Evolutionary conservation across 2,888 invertebrate species (phyloP), one percentile per base, ranked within the genome.

Genomic region (Harpalus rufipes): DNA sequence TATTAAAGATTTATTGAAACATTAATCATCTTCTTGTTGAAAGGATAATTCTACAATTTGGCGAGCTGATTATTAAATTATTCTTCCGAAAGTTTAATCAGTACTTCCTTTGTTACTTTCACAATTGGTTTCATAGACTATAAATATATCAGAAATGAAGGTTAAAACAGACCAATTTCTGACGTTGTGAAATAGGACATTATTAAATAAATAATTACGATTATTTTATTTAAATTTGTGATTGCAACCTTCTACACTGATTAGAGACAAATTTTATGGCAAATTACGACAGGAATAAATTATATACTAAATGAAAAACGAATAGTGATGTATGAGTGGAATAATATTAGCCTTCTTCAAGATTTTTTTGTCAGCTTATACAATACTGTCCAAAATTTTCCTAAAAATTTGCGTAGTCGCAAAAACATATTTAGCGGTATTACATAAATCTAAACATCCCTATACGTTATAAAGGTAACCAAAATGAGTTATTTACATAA

Each of bases 251-350:
- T 51, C 44, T 6, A 51, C 0, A 12, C 44, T 51, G 44, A 51
- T 51, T 51, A 51, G 44, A 44, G 44, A 51, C 44, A 51, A 51
- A 51, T 10, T 51, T 51, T 51, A 51, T 51, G 44, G 44, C 44
- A 5, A 32, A 32, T 32, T 32, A 6, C 32, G 5, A 32, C 32
- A 51, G 2, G 6, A 51, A 51, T 51, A 51, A 51, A 51, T 51
- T 51, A 51, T 32, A 32, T 5, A 32, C 32, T 5, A 32, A 32
- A 32, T 5, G 32, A 5, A 32, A 32, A 32, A 32, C 32, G 5
- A 32, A 32, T 32, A 32, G 6, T 32, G 32, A 32, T 21, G 5
- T 32, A 32, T 32, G 32, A 32, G 32, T 32, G 32, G 32, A 32
- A 32, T 32, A 32, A 25, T 63, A 25, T 6, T 25, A 18, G 5